Percentiles rank a stretch among this genome's conserved stretches.
These are phyloP conservation scores for Neodiprion fabricii DNA, from an alignment of 1,140 invertebrate genomes.

Conservation along the genomic window DNA sequence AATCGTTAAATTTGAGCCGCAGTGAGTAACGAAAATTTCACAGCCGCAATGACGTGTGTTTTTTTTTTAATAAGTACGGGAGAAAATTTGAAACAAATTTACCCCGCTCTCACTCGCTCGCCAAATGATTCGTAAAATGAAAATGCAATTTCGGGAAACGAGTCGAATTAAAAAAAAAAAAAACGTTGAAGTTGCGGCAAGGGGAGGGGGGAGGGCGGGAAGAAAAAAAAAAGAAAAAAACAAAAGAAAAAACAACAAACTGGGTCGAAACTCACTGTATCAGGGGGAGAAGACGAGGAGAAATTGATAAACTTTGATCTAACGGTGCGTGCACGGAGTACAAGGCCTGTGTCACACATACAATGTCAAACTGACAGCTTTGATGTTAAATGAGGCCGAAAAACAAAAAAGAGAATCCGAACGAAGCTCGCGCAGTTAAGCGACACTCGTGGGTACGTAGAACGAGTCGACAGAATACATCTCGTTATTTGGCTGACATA, in stretches of 20 bases:
- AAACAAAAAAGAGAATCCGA: neutral
- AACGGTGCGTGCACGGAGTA: neutral
- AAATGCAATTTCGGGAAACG: neutral
- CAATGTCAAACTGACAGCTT: neutral
- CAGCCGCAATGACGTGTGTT: too few species aligned
- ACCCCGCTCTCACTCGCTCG: too few species aligned
- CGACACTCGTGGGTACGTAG: neutral
- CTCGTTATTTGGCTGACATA: neutral
- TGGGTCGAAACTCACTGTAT: too few species aligned
- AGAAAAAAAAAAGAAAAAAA: neutral
- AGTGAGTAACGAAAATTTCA: too few species aligned
- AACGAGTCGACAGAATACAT: too few species aligned
- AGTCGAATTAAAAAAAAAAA: neutral
- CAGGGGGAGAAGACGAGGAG: neutral
- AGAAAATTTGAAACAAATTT: too few species aligned
- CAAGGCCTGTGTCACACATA: neutral
- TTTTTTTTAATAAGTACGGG: too few species aligned
- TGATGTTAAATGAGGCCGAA: neutral
- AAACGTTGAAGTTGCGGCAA: neutral
- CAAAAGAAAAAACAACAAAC: neutral
- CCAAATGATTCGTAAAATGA: neutral
- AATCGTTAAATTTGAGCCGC: too few species aligned
- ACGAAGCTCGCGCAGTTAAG: neutral
- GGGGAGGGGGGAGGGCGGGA: neutral
- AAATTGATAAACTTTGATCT: slow-evolving; percentile 2